These are phyloP conservation scores for Dryococelus australis DNA, from an alignment of 2,888 invertebrate genomes.

Conservation along the genomic window DNA sequence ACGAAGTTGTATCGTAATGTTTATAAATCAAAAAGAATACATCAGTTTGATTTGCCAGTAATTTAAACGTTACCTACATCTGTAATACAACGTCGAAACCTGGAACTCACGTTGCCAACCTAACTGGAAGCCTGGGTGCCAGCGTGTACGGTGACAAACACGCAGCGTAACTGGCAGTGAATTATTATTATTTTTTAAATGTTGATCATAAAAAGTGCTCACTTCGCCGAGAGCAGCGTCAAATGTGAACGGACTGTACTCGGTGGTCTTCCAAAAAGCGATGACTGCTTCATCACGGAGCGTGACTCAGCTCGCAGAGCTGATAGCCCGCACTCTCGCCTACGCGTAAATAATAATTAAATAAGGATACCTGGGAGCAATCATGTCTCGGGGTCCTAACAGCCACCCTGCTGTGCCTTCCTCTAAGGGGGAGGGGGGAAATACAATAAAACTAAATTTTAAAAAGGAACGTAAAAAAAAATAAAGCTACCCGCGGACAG, in stretches of 20 bases:
- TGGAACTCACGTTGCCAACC: too few species aligned
- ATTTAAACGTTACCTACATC: too few species aligned
- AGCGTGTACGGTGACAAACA: too few species aligned
- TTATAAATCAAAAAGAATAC: too few species aligned
- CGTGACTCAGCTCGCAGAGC: background rate
- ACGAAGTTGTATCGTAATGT: too few species aligned
- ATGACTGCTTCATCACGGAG: background rate
- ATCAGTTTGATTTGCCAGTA: too few species aligned
- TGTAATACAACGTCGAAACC: too few species aligned
- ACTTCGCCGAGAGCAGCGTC: too few species aligned
- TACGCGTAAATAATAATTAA: constrained; percentile 27
- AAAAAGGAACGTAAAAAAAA: background rate
- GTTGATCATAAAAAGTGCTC: too few species aligned
- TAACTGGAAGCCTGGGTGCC: too few species aligned
- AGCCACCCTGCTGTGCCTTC: constrained; percentile 39
- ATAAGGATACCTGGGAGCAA: constrained; percentile 24
- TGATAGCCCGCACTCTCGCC: constrained; percentile 8
- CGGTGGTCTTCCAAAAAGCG: background rate
- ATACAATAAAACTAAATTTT: background rate
- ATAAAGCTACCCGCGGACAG: background rate
- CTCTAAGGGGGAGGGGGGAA: background rate
- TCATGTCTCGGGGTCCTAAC: constrained; percentile 24
- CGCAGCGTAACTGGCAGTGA: too few species aligned
- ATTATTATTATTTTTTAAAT: too few species aligned
- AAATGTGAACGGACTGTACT: background rate